Percentiles rank a stretch among this genome's conserved stretches.
These are phyloP conservation scores for Protaetia brevitarsis DNA, from an alignment of 1,140 invertebrate genomes.

Conservation along the genomic window DNA sequence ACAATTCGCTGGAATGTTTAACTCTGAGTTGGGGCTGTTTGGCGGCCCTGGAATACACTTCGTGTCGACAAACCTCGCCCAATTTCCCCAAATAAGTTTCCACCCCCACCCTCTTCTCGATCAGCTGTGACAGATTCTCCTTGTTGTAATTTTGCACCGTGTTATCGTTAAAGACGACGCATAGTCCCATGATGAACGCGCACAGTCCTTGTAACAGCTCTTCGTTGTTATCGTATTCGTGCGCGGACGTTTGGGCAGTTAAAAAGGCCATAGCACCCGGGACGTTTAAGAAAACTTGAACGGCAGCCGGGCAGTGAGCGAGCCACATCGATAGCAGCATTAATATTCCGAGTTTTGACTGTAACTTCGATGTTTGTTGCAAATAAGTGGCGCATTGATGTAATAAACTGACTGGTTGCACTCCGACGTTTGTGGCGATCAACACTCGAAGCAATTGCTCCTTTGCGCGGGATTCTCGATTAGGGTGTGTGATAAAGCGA, in stretches of 20 bases:
- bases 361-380: constrained; percentile 81
- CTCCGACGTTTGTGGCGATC: constrained; percentile 80
- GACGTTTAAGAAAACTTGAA: constrained; percentile 79
- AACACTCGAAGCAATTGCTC: constrained; percentile 91
- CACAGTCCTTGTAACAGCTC: constrained; percentile 83
- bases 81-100: constrained; percentile 88
- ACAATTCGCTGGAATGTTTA: constrained; percentile 72
- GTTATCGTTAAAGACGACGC: constrained; percentile 90
- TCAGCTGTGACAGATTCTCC: constrained; percentile 78
- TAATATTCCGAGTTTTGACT: constrained; percentile 87
- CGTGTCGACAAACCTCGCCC: constrained; percentile 80
- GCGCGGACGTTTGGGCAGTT: constrained; percentile 72
- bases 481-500: constrained; percentile 87
- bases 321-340: constrained; percentile 91
- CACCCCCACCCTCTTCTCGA: constrained; percentile 87
- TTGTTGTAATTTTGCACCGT: constrained; percentile 75
- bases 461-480: constrained; percentile 87
- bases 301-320: constrained; percentile 77
- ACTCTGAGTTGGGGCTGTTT: constrained; percentile 89
- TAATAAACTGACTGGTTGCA: constrained; percentile 80
- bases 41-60: constrained; percentile 85
- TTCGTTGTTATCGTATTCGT: constrained; percentile 84
- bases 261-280: constrained; percentile 83
- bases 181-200: constrained; percentile 91
- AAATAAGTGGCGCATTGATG: constrained; percentile 83